Conservation (phyloP, 2,888 invertebrate genomes). For the Taphrorychus bicolor region DNA sequence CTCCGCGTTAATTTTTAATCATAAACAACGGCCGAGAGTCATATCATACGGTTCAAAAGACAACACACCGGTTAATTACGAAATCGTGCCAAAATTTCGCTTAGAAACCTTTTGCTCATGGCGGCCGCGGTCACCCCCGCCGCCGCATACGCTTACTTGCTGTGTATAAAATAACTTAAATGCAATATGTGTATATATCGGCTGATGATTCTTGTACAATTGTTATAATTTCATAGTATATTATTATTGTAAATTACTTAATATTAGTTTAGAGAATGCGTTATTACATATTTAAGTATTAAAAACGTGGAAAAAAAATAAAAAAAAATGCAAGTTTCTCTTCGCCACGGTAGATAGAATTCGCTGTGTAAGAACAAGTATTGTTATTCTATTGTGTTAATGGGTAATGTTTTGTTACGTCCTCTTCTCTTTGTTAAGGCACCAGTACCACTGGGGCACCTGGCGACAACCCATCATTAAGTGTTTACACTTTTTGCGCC, state of each 20-base stretch:
- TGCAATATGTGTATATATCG: conserved; percentile 61
- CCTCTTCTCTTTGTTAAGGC: background rate
- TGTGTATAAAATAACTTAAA: conserved; percentile 60
- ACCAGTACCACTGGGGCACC: background rate
- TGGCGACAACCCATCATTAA: no score
- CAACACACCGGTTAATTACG: conserved; percentile 37
- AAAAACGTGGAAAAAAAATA: conserved; percentile 45
- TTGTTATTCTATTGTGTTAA: conserved; percentile 23
- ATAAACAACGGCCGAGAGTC: conserved; percentile 19
- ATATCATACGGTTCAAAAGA: conserved; percentile 34
- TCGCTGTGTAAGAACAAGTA: conserved; percentile 27
- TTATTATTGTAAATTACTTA: conserved; percentile 53
- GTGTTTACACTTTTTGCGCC: no score
- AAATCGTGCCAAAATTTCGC: conserved; percentile 59
- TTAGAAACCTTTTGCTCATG: conserved; percentile 59
- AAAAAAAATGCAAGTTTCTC: conserved; percentile 49
- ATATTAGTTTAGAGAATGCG: conserved; percentile 54
- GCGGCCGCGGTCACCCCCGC: conserved; percentile 57
- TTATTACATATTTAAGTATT: conserved; percentile 51
- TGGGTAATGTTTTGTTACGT: conserved; percentile 1
- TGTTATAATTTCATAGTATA: conserved; percentile 62
- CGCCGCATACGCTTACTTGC: conserved; percentile 61
- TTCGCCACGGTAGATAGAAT: conserved; percentile 37
- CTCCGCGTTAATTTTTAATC: conserved; percentile 32
- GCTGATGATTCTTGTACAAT: conserved; percentile 60